Evolutionary conservation across 2,113 vertebrate genomes (phyloP).

Genomic region (Pipa parva): DNA sequence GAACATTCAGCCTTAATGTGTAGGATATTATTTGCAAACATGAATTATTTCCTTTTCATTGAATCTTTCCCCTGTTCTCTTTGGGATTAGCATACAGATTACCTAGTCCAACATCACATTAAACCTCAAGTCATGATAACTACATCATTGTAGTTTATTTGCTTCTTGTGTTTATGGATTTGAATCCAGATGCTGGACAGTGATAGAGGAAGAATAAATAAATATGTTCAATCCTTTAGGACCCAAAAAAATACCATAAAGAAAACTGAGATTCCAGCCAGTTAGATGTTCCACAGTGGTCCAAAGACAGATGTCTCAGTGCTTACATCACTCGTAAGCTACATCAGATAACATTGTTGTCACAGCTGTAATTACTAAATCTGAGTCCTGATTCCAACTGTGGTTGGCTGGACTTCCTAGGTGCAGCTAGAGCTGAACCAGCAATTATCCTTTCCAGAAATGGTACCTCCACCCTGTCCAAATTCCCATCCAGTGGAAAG

Average conservation of each 20-base stretch:
- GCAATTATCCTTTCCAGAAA: slow-evolving; percentile 4
- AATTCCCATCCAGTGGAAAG: not conserved
- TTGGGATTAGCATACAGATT: too few relatives aligned
- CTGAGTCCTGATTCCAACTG: not conserved
- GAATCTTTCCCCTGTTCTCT: too few relatives aligned
- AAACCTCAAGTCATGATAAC: not conserved
- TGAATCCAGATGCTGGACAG: not conserved
- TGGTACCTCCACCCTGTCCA: slow-evolving; percentile 14
- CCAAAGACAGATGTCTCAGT: slow-evolving; percentile 21
- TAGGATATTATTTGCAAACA: not conserved
- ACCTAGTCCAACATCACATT: not conserved
- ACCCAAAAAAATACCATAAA: not conserved
- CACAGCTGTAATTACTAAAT: slow-evolving; percentile 31
- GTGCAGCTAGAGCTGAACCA: slow-evolving; percentile 19
- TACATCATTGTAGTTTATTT: not conserved
- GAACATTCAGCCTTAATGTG: too few relatives aligned
- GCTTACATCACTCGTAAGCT: slow-evolving; percentile 19
- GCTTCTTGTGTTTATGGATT: not conserved
- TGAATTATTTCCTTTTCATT: too few relatives aligned
- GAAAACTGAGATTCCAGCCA: not conserved
- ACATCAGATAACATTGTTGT: slow-evolving; percentile 23
- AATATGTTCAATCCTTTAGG: not conserved
- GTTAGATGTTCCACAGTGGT: not conserved
- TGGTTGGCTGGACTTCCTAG: slow-evolving; percentile 24
- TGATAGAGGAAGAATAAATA: not conserved